Evolutionary conservation across 2,113 vertebrate genomes (phyloP), one percentile per base, ranked within the genome.

Genomic region (Ceuthmochares aereus): DNA sequence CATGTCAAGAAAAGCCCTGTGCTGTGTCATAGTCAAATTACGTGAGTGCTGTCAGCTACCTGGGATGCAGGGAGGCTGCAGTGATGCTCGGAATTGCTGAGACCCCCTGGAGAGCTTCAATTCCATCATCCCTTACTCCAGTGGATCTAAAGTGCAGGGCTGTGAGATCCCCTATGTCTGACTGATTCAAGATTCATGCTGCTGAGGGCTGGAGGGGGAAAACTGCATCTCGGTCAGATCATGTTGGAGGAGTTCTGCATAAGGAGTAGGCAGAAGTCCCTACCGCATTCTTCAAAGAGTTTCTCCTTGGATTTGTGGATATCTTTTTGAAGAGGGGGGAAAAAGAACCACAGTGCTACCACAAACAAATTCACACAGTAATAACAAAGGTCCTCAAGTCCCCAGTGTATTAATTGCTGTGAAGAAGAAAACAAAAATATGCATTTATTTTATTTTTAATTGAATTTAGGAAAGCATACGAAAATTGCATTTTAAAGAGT

Each of bases 351-450:
- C 73, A 29, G 12, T 93, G 27, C 72, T 90, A 30, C 60, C 85
- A 60, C 78, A 90, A 92, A 86, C 3, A 8, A 90, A 93, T 87
- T 84, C 83, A 83, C 13, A 1, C 66, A 60, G 76, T 90, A 55
- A 54, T 90, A 92, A 75, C 43, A 89, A 64, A 84, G 23, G 64
- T 84, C 83, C 55, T 93, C 81, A 72, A 87, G 73, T 73, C 90
- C 90, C 85, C 25, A 64, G 80, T 89, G 93, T 94, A 94, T 89
- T 92, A 90, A 84, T 93, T 96, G 92, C 83, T 87, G 76, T 81
- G 72, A 81, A 87, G 85, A 78, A 96, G n/a, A 78, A 49, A 81
- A 49, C 34, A 29, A 84, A 92, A 90, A 64, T 43, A 30, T 40
- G 75, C 76, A 54, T 92, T 96, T 89, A 36, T 70, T 92, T 93